These are phyloP conservation scores for Montifringilla adamsi DNA, from an alignment of 2,113 vertebrate species.

Conservation along the genomic window DNA sequence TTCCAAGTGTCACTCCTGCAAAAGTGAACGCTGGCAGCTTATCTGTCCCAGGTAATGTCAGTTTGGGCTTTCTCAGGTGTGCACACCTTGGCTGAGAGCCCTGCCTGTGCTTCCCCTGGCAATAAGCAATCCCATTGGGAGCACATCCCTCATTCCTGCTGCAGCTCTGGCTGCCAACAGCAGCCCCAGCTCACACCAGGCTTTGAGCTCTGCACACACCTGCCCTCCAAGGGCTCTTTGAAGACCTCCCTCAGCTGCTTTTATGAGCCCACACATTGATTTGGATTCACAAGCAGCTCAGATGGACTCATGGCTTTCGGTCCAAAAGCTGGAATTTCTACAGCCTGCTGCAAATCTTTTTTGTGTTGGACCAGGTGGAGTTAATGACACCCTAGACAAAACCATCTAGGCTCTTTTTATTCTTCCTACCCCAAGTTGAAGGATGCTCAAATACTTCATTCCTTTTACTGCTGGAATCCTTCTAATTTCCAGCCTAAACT, in stretches of 20 bases:
- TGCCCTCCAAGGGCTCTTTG: background rate
- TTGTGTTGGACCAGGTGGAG: background rate
- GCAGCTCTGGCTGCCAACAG: background rate
- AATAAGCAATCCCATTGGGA: fast-evolving
- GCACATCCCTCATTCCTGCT: fast-evolving
- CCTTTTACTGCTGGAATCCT: background rate
- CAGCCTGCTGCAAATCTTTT: background rate
- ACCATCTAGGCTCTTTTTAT: background rate
- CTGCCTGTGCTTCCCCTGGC: background rate
- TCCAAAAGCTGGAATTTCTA: background rate
- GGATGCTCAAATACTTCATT: background rate
- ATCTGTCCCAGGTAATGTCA: background rate
- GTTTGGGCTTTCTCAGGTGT: background rate
- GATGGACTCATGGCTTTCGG: background rate
- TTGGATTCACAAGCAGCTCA: background rate
- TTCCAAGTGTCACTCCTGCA: background rate
- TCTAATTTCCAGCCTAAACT: constrained; percentile 41
- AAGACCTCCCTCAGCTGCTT: background rate
- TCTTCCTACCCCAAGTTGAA: background rate
- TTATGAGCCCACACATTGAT: fast-evolving
- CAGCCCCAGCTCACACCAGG: fast-evolving
- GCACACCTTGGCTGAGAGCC: background rate
- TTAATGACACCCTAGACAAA: background rate
- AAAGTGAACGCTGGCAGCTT: fast-evolving
- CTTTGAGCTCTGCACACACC: fast-evolving